A percentile compares a stretch with the other conserved stretches of the same genome.
These are phyloP conservation scores for Phrynocephalus vlangalii DNA, from an alignment of 2,797 vertebrate species.

Conservation along the genomic window DNA sequence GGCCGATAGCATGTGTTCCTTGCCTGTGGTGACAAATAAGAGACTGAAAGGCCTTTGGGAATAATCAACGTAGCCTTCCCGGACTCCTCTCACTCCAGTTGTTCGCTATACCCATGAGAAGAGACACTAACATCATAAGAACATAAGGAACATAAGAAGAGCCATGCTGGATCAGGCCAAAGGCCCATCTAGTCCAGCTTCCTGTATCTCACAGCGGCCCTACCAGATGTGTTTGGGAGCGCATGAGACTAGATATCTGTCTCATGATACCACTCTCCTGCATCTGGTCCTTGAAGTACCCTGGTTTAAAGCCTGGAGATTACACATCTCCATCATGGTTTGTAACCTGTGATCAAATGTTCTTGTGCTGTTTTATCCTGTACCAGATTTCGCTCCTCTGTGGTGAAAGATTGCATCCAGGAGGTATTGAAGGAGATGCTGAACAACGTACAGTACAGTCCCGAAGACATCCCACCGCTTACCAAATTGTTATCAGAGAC, in stretches of 20 bases:
- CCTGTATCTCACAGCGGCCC: too few species aligned
- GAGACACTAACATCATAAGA: neutral
- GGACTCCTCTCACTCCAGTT: neutral
- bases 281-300: too few species aligned
- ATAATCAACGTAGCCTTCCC: neutral
- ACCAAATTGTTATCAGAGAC: slow-evolving; percentile 83
- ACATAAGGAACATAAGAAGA: too few species aligned
- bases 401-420: slow-evolving; percentile 88
- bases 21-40: neutral
- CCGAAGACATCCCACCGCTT: slow-evolving; percentile 82
- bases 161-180: too few species aligned
- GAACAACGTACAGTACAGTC: slow-evolving; percentile 79
- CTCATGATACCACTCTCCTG: too few species aligned
- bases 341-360: too few species aligned
- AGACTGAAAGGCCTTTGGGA: too few species aligned
- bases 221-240: too few species aligned
- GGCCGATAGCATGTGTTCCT: neutral
- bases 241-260: too few species aligned
- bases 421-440: slow-evolving; percentile 86
- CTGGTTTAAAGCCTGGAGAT: too few species aligned
- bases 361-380: neutral
- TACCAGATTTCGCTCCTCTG: slow-evolving; percentile 86
- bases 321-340: too few species aligned
- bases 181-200: too few species aligned
- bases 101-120: neutral